These are phyloP conservation scores for Cossypha caffra DNA, from an alignment of 2,797 vertebrate genomes.

Conservation along the genomic window DNA sequence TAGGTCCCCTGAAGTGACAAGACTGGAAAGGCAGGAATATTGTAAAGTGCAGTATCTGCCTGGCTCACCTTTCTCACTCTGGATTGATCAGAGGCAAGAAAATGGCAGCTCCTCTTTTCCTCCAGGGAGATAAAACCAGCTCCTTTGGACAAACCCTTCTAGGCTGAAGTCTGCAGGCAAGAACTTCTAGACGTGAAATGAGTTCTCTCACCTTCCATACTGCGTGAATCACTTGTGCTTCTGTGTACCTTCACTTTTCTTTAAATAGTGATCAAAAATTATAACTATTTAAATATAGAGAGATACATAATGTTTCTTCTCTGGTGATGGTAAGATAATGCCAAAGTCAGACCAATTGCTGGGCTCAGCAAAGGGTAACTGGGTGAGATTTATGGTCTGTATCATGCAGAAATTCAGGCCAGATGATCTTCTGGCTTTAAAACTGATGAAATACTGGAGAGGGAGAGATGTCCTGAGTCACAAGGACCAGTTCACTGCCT, in stretches of 20 bases:
- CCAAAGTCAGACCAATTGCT: not conserved
- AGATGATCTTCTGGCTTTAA: not conserved
- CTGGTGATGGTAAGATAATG: not conserved
- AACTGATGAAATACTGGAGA: not conserved
- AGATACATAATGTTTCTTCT: not conserved
- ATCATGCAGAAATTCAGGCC: not conserved
- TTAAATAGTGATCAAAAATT: not conserved
- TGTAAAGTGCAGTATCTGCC: not conserved
- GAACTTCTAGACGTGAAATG: not conserved
- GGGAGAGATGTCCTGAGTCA: not conserved
- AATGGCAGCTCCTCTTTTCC: not conserved
- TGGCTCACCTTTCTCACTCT: not conserved
- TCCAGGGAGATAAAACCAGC: not conserved
- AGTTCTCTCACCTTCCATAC: not conserved
- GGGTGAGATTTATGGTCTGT: not conserved
- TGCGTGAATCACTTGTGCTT: no score
- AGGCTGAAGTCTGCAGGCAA: not conserved
- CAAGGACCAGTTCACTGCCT: rapidly evolving
- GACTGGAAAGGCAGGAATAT: not conserved
- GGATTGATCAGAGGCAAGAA: not conserved
- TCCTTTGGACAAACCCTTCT: not conserved
- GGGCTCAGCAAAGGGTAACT: not conserved
- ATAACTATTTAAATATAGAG: not conserved
- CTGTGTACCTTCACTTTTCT: not conserved
- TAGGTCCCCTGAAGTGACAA: not conserved